These are phyloP conservation scores for Sus scrofa DNA, from an alignment of 2,113 vertebrate genomes.

Conservation along the genomic window T2T-Sscrofa CM000820.6:17700001-17700500, in stretches of 20 bases:
- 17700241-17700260: background rate
- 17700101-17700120: background rate
- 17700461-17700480: background rate
- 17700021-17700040: constrained; percentile 8
- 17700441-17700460: background rate
- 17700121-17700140: background rate
- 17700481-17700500: background rate
- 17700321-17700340: background rate
- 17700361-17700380: background rate
- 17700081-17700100: background rate
- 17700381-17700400: background rate
- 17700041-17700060: background rate
- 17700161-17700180: background rate
- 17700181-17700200: background rate
- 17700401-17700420: background rate
- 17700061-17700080: background rate
- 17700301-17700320: background rate
- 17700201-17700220: background rate
- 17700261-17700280: background rate
- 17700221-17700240: background rate
- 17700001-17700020: background rate
- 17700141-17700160: constrained; percentile 47
- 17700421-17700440: background rate
- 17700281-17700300: background rate
- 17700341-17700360: background rate